Conservation (phyloP, 2,797 vertebrate species). For the Eulemur rubriventer region DNA sequence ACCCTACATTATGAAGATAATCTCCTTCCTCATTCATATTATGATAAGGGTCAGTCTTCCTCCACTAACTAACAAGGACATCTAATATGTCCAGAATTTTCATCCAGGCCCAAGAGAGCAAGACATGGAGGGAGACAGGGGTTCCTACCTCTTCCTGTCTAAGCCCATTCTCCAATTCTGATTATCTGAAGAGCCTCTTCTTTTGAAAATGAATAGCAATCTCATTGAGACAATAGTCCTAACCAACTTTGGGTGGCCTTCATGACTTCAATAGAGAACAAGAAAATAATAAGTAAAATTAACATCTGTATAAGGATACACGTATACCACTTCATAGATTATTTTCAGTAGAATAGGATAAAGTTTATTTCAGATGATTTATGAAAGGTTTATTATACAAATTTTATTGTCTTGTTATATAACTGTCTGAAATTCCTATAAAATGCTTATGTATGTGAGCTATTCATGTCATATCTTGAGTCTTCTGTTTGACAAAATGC, state of each 20-base stretch:
- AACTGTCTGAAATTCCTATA: not conserved
- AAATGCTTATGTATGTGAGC: not conserved
- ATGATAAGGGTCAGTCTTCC: not conserved
- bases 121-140: not conserved
- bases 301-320: not conserved
- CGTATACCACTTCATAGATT: not conserved
- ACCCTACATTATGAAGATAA: not conserved
- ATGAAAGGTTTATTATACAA: not conserved
- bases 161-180: not conserved
- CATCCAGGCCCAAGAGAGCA: fast-evolving
- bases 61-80: not conserved
- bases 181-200: not conserved
- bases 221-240: not conserved
- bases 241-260: not conserved
- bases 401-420: not conserved
- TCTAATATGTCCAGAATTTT: not conserved
- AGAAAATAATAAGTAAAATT: not conserved
- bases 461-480: not conserved
- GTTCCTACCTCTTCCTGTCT: not conserved
- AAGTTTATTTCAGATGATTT: not conserved
- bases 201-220: not conserved
- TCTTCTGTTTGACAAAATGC: not conserved
- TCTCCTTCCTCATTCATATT: not conserved
- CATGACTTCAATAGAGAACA: not conserved
- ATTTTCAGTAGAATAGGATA: not conserved